phyloP scores from a whole-genome alignment of 2,888 invertebrate genomes.

The Drosophila dives region DNA sequence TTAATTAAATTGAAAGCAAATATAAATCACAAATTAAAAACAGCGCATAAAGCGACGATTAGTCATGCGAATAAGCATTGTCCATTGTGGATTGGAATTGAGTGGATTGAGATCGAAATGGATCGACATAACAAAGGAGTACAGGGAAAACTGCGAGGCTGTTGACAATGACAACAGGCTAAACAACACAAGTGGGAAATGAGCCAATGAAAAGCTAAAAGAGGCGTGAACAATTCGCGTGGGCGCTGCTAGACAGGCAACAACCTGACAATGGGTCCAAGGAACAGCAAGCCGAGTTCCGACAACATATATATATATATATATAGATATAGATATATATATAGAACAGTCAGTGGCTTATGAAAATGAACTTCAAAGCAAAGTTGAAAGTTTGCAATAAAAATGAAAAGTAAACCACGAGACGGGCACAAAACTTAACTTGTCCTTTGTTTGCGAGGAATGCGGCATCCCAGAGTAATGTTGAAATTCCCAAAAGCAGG shows the following conservation, averaged over 20 bases:
- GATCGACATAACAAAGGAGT: conserved; percentile 37
- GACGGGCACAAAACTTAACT: conserved; percentile 23
- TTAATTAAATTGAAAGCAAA: conserved; percentile 64
- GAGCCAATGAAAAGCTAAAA: conserved; percentile 52
- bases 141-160: conserved; percentile 44
- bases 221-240: conserved; percentile 41
- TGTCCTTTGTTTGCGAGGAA: conserved; percentile 55
- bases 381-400: conserved; percentile 35
- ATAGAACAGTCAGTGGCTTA: conserved; percentile 19
- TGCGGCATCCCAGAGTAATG: conserved; percentile 26
- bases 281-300: conserved; percentile 17
- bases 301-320: background rate
- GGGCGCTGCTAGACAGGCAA: conserved; percentile 68
- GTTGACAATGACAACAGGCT: conserved; percentile 30
- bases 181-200: conserved; percentile 52
- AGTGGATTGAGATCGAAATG: conserved; percentile 6
- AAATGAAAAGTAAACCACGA: conserved; percentile 67
- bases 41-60: conserved; percentile 49
- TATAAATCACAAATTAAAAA: conserved; percentile 60
- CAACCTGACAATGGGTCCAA: conserved; percentile 72
- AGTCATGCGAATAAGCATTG: conserved; percentile 38
- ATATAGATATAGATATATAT: background rate
- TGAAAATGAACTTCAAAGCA: conserved; percentile 64
- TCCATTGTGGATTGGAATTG: background rate
- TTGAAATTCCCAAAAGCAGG: conserved; percentile 35